phyloP scores from a whole-genome alignment of 2,113 vertebrate species.

The Labrus mixtus region DNA sequence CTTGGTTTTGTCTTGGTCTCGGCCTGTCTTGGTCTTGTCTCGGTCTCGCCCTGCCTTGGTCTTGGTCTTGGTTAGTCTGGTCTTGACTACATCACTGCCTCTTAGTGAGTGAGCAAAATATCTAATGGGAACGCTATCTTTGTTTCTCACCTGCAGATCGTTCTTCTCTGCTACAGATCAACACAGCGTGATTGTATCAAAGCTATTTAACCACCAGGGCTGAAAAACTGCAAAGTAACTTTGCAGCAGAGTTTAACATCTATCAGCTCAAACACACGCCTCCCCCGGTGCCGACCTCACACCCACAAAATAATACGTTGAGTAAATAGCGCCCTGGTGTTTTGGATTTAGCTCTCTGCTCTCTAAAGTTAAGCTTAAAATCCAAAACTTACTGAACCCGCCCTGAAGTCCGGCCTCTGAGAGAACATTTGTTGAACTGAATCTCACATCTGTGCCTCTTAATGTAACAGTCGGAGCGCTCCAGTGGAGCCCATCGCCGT shows the following conservation, averaged over 20 bases:
- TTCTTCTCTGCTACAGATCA: background rate
- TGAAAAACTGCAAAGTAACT: background rate
- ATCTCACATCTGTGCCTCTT: background rate
- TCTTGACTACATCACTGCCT: too few species aligned
- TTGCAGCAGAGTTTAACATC: background rate
- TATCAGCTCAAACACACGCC: background rate
- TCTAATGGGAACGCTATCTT: background rate
- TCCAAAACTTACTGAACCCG: background rate
- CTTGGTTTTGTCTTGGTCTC: too few species aligned
- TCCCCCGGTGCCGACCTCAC: background rate
- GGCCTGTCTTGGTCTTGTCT: too few species aligned
- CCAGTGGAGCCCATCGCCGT: constrained; percentile 7
- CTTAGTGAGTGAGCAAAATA: background rate
- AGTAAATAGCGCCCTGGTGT: background rate
- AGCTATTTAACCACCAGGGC: too few species aligned
- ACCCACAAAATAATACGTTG: background rate
- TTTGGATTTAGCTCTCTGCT: background rate
- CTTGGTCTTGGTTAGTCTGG: too few species aligned
- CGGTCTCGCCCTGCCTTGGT: too few species aligned
- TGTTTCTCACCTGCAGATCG: too few species aligned
- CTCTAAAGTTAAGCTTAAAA: background rate
- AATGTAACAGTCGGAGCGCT: background rate
- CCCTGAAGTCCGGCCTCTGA: background rate
- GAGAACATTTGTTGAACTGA: constrained; percentile 3
- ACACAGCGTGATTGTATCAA: too few species aligned